Conservation (phyloP, 2,888 invertebrate genomes). For the Lymantria monacha region DNA sequence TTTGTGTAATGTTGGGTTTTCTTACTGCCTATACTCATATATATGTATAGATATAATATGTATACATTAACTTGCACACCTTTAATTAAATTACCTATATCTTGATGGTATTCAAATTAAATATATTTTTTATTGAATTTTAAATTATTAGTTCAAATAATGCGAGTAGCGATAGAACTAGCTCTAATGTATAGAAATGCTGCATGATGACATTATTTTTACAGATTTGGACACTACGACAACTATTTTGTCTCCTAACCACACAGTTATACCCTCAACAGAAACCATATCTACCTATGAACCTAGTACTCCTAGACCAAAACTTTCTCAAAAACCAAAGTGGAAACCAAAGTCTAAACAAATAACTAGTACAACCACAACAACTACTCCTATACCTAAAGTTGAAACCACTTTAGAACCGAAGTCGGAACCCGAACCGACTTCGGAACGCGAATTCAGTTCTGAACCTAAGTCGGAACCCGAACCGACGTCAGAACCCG, state of each 20-base stretch:
- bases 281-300: conserved; percentile 30
- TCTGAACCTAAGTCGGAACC: conserved; percentile 48
- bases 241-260: conserved; percentile 34
- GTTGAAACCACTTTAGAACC: conserved; percentile 48
- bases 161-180: conserved; percentile 20
- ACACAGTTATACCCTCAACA: conserved; percentile 36
- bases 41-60: no score
- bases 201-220: conserved; percentile 75
- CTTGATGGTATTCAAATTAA: no score
- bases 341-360: conserved; percentile 56
- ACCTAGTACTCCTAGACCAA: conserved; percentile 13
- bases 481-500: conserved; percentile 36
- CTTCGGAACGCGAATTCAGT: conserved; percentile 31
- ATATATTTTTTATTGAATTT: background rate
- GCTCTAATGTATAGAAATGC: conserved; percentile 53
- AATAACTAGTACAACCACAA: conserved; percentile 47
- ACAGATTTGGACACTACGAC: conserved; percentile 76
- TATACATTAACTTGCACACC: no score
- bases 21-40: no score
- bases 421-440: conserved; percentile 4
- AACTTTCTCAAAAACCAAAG: conserved; percentile 44
- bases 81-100: no score
- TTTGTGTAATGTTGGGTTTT: no score
- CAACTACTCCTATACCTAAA: conserved; percentile 51
- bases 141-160: background rate